phyloP scores from a whole-genome alignment of 92 coral and sea anemone genomes.

The Nematostella vectensis region DNA sequence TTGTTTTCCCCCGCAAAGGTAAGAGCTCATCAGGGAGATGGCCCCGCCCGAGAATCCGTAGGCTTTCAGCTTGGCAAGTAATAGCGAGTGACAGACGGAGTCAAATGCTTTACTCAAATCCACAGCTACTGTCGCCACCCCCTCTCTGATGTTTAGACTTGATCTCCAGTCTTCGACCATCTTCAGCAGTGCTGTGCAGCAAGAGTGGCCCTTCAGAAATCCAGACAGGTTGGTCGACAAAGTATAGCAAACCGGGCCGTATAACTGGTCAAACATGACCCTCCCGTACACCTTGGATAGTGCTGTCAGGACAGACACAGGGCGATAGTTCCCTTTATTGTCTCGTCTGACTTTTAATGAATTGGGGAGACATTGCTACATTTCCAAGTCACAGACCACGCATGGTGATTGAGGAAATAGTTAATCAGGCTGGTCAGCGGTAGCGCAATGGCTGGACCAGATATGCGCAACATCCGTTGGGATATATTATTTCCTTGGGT shows the following conservation, averaged over 20 bases:
- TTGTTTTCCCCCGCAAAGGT: not conserved
- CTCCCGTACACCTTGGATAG: conserved; percentile 4
- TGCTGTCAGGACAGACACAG: conserved; percentile 4
- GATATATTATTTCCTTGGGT: not conserved
- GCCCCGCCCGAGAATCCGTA: conserved; percentile 3
- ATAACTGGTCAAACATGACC: conserved; percentile 6
- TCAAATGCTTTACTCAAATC: conserved; percentile 11
- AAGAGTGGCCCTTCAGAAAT: conserved; percentile 4
- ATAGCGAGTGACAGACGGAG: conserved; percentile 3
- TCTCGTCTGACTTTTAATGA: conserved; percentile 2
- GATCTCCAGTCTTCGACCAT: not conserved
- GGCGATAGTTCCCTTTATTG: not conserved
- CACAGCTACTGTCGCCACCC: conserved; percentile 2
- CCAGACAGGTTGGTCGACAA: conserved; percentile 4
- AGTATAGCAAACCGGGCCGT: not conserved
- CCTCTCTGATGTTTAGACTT: not conserved
- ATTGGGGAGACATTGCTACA: not conserved
- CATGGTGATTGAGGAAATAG: not conserved
- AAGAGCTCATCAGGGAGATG: not conserved
- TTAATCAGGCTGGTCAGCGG: not conserved
- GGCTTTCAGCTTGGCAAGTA: not conserved
- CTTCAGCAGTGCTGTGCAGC: conserved; percentile 5
- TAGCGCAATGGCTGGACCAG: not conserved
- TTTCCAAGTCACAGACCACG: not conserved
- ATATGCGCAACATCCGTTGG: not conserved